Evolutionary conservation across 2,113 vertebrate genomes (phyloP).

Genomic region (Dromiciops gliroides): DNA sequence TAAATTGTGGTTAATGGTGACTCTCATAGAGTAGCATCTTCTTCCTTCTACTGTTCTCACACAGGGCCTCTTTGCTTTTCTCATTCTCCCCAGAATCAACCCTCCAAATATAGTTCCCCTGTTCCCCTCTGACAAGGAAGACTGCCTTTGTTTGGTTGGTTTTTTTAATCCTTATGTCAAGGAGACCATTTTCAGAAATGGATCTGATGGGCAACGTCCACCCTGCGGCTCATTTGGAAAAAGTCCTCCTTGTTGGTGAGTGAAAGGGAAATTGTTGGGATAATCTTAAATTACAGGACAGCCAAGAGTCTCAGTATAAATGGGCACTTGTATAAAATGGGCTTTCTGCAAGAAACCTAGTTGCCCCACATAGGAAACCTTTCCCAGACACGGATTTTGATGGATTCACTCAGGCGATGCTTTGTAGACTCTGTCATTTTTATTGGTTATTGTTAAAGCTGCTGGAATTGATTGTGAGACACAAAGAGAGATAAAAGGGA

Average conservation of each 20-base stretch:
- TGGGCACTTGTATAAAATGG: constrained; percentile 70
- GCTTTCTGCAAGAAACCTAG: constrained; percentile 61
- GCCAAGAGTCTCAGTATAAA: constrained; percentile 67
- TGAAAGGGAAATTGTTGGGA: constrained; percentile 69
- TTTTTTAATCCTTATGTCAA: constrained; percentile 60
- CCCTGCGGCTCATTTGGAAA: constrained; percentile 65
- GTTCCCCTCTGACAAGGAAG: constrained; percentile 55
- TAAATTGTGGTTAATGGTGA: neutral
- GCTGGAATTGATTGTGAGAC: constrained; percentile 58
- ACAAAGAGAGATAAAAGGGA: constrained; percentile 58
- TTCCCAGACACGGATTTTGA: constrained; percentile 56
- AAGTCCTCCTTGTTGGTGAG: constrained; percentile 68
- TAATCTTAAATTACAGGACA: constrained; percentile 64
- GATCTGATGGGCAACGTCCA: constrained; percentile 69
- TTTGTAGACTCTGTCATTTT: constrained; percentile 70
- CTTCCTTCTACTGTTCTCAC: constrained; percentile 34
- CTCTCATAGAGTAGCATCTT: neutral
- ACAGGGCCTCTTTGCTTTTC: constrained; percentile 49
- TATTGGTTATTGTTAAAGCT: constrained; percentile 71
- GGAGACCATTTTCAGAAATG: constrained; percentile 66
- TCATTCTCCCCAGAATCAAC: constrained; percentile 56
- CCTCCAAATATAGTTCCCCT: constrained; percentile 51
- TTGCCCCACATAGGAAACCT: constrained; percentile 62
- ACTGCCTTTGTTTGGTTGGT: constrained; percentile 44
- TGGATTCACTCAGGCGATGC: constrained; percentile 60